Evolutionary conservation across 2,888 invertebrate species (phyloP), one percentile per base, ranked within the genome.

Genomic region (Phaedon cochleariae): DNA sequence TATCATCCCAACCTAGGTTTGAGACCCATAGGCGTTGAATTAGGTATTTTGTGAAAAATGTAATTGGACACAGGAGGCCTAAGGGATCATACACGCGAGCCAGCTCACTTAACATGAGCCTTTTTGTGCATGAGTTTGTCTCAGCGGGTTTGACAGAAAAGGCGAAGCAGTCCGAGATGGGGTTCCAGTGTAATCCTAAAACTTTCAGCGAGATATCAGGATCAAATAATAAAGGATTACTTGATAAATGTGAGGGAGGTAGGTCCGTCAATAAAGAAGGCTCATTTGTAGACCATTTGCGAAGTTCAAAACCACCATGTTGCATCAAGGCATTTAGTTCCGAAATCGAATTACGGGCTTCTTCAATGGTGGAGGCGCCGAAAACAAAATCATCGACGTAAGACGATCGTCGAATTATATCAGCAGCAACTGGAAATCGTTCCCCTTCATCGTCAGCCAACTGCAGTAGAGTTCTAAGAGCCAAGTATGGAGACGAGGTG

Each of bases 111-210:
- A 57, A 29, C 12, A 58, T 20, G 22, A 7, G 15, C 3, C 58
- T 49, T 63, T 63, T 59, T 2, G 64, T 54, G 17, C 64, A 64
- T 18, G 22, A 1, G 12, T 29, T 15, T 3, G 54, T 45, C 9
- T 1, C 12, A 15, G 6, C 9, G 5, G 64, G 22, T 7, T 48
- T 2, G 5, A 64, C 54, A 2, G 7, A 6, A 18, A 41, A 64
- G n/a, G 22, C 34, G 55, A 64, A 64, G n/a, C 21, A 26, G 34
- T 60, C 54, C 3, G 1, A 5, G 10, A 10, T 5, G 5, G 59
- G 64, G 48, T 54, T 59, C 64, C 64, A 64, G 1, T 17, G 34
- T 10, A 63, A 20, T 1, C 46, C 58, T 29, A 63, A 17, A 29
- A 63, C 17, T 41, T 63, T 63, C 7, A 63, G 17, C 0, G 15